phyloP scores from a whole-genome alignment of 2,888 invertebrate species.

The Microchrysa polita region DNA sequence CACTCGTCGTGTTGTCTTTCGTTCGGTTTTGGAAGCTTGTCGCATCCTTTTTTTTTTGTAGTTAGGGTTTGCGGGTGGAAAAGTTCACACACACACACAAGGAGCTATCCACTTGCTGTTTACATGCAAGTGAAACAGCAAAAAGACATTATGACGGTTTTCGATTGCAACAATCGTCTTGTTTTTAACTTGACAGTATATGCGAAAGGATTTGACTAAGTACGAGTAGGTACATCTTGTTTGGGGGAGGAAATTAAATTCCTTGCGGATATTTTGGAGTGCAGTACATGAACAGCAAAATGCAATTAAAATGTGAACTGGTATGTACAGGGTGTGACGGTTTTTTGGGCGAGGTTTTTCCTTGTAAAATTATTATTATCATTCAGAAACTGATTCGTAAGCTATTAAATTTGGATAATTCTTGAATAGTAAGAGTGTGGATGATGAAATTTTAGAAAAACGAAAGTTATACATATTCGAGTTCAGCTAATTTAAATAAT shows the following conservation, averaged over 20 bases:
- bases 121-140: neutral
- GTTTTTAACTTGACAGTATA: neutral
- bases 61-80: neutral
- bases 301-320: no score
- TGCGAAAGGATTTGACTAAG: neutral
- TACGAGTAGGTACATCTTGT: neutral
- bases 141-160: neutral
- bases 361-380: no score
- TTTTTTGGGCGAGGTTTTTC: no score
- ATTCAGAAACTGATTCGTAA: no score
- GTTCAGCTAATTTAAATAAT: no score
- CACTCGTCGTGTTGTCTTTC: neutral
- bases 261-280: neutral
- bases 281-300: neutral
- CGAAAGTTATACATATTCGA: no score
- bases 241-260: neutral
- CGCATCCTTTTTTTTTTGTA: neutral
- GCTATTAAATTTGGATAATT: no score
- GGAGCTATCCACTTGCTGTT: no score
- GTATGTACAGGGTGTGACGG: no score
- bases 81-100: no score
- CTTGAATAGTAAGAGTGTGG: no score
- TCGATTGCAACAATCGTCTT: neutral
- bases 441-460: no score
- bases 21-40: neutral